These are phyloP conservation scores for Siniperca undulata DNA, from an alignment of 2,797 vertebrate species.

Conservation along the genomic window DNA sequence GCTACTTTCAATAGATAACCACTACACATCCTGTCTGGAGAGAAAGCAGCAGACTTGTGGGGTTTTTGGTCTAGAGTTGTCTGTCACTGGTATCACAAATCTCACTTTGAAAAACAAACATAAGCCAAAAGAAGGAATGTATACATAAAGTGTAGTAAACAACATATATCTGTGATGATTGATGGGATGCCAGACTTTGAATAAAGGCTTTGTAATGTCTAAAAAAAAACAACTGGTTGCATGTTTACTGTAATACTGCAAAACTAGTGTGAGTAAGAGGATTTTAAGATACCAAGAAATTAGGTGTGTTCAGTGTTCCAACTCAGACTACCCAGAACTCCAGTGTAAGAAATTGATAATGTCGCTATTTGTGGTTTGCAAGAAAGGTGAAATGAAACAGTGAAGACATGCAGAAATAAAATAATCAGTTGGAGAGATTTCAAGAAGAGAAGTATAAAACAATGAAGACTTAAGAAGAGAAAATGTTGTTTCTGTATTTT, in stretches of 20 bases:
- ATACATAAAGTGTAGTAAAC: background rate
- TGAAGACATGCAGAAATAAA: conserved; percentile 65
- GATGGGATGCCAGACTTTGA: background rate
- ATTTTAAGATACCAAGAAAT: conserved; percentile 34
- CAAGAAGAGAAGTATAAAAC: conserved; percentile 41
- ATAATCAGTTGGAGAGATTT: conserved; percentile 43
- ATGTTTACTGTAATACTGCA: conserved; percentile 8
- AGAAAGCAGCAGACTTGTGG: conserved; percentile 79
- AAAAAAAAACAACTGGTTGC: background rate
- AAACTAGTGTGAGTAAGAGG: background rate
- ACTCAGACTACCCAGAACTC: conserved; percentile 37
- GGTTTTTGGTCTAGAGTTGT: conserved; percentile 81
- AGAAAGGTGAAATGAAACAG: conserved; percentile 84
- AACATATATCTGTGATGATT: background rate
- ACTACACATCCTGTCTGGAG: conserved; percentile 84
- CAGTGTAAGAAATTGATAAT: conserved; percentile 65
- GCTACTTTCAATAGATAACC: conserved; percentile 85
- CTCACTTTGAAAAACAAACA: conserved; percentile 61
- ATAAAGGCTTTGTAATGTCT: background rate
- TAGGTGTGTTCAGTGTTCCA: background rate
- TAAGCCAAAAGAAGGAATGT: background rate
- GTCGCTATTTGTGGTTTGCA: conserved; percentile 75
- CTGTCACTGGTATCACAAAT: conserved; percentile 69
- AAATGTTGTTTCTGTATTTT: conserved; percentile 38
- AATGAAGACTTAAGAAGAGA: conserved; percentile 12